Evolutionary conservation across 2,113 vertebrate species (phyloP).

Genomic region (Brachyhypopomus gauderio): DNA sequence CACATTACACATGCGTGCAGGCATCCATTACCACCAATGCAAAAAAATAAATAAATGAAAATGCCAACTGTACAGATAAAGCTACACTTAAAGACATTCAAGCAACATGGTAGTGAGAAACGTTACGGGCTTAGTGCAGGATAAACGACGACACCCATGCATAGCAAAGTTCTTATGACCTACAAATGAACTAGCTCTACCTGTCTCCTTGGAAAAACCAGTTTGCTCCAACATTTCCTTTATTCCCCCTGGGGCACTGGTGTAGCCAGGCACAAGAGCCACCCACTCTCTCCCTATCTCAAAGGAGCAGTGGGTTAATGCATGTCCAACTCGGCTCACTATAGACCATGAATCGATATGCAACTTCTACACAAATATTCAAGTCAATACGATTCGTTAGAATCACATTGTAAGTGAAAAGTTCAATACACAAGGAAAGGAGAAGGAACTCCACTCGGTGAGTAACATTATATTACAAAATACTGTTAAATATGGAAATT

Average conservation of each 20-base stretch:
- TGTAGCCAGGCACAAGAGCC: constrained; percentile 15
- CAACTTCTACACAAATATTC: too few relatives aligned
- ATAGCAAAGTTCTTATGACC: constrained; percentile 8
- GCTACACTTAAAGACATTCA: background rate
- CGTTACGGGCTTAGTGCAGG: background rate
- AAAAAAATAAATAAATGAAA: too few relatives aligned
- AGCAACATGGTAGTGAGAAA: background rate
- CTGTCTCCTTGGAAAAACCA: constrained; percentile 47
- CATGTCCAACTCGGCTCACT: too few relatives aligned
- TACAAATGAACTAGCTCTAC: constrained; percentile 46
- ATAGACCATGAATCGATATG: too few relatives aligned
- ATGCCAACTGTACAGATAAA: background rate
- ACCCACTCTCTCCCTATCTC: constrained; percentile 9
- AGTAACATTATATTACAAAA: background rate
- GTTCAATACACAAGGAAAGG: too few relatives aligned
- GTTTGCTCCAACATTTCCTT: constrained; percentile 40
- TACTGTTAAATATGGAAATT: background rate
- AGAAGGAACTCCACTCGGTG: too few relatives aligned
- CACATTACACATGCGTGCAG: background rate
- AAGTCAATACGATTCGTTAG: too few relatives aligned
- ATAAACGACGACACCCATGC: constrained; percentile 8
- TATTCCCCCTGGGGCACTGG: constrained; percentile 14
- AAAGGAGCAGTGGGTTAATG: background rate
- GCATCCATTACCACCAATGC: background rate
- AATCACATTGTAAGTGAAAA: too few relatives aligned